A percentile compares a stretch with the other conserved stretches of the same genome.
phyloP scores from a whole-genome alignment of 2,113 vertebrate species.

The Vimba vimba region DNA sequence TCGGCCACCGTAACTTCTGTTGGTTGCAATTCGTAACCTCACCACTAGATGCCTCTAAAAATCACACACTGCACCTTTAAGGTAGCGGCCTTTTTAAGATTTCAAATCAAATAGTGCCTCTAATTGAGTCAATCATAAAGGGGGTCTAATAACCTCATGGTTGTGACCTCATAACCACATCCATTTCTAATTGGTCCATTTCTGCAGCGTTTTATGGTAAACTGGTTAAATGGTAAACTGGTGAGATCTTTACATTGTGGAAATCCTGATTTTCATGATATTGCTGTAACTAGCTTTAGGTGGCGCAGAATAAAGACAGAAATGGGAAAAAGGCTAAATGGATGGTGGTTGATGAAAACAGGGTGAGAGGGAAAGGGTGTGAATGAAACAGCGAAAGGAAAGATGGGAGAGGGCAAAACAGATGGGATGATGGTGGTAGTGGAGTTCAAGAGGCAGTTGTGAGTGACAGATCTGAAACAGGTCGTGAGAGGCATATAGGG shows the following conservation, averaged over 20 bases:
- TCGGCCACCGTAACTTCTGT: too few relatives aligned
- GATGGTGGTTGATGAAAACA: not conserved
- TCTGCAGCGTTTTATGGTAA: not conserved
- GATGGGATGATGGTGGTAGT: not conserved
- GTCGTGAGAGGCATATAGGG: not conserved
- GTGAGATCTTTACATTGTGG: not conserved
- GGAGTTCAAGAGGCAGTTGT: constrained; percentile 37
- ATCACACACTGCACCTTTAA: too few relatives aligned
- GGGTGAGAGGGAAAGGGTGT: not conserved
- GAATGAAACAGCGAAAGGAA: not conserved
- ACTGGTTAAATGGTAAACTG: not conserved
- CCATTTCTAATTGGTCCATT: not conserved
- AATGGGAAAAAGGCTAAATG: not conserved
- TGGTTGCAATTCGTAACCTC: too few relatives aligned
- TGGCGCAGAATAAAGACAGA: not conserved
- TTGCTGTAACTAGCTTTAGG: not conserved
- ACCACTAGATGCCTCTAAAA: too few relatives aligned
- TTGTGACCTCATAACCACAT: too few relatives aligned
- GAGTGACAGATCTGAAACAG: constrained; percentile 27
- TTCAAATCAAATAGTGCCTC: too few relatives aligned
- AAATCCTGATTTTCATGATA: not conserved
- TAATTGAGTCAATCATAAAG: too few relatives aligned
- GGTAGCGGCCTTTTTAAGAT: too few relatives aligned
- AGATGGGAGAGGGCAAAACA: constrained; percentile 8
- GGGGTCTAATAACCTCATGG: too few relatives aligned